Conservation (phyloP, 1,140 invertebrate species). For the Rhopalosiphum padi region DNA sequence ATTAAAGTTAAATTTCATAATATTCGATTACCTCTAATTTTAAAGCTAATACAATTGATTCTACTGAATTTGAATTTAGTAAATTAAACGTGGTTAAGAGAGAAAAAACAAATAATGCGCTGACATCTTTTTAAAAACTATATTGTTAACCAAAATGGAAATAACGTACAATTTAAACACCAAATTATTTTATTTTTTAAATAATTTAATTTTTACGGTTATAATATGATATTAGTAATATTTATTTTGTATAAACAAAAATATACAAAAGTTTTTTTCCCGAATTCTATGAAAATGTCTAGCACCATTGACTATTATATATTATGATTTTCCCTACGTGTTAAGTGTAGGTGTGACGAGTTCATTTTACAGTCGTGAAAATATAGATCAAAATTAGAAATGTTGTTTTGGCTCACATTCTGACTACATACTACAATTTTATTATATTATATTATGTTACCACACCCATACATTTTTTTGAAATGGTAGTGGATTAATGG, state of each 20-base stretch:
- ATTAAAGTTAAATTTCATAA: neutral
- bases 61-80: neutral
- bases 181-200: no score
- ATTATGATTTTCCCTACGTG: neutral
- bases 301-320: neutral
- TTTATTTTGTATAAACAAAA: neutral
- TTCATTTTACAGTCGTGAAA: neutral
- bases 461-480: constrained; percentile 25
- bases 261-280: neutral
- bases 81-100: neutral
- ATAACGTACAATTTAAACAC: no score
- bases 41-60: neutral
- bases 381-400: neutral
- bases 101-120: neutral
- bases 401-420: neutral
- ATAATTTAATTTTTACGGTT: no score
- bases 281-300: neutral
- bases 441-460: neutral
- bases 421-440: neutral
- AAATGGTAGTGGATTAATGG: constrained; percentile 38
- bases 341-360: neutral
- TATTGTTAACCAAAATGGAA: no score
- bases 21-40: neutral
- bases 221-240: no score
- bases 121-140: neutral